Evolutionary conservation across 2,113 vertebrate genomes (phyloP), one percentile per base, ranked within the genome.

Genomic region (Saguinus imperator): DNA sequence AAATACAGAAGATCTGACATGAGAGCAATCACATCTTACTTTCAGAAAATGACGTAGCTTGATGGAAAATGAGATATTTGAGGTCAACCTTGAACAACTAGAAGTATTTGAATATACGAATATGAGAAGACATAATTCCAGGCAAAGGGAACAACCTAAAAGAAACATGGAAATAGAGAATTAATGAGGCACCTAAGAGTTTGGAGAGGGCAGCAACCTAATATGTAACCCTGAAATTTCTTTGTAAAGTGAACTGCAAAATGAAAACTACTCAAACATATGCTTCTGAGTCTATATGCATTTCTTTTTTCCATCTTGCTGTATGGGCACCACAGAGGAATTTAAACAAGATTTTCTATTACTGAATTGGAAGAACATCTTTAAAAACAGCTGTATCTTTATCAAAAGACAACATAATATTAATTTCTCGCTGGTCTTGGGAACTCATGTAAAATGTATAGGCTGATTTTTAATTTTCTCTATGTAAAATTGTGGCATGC

Each of bases 361-460:
- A 98, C 96, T 96, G 94, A 97, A 95, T 88, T 96, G 96, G 98
- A 98, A 83, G 88, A 97, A 96, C 96, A 95, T 98, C 98, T 98
- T 97, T 55, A 68, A 97, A 95, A 97, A 98, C 97, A 97, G 97
- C 87, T 98, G 98, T 97, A 97, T 98, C 98, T 98, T 98, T 98
- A 98, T 98, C 96, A 98, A 98, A 98, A 98, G 98, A 98, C 98
- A 98, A 98, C 98, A 98, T 98, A 98, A 98, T 98, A 98, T 99
- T 98, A 98, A 98, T 99, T 98, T 98, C 97, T 98, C 94, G 92
- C 98, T 94, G 50, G 96, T 98, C 95, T 97, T 57, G 1, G 95
- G 91, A 98, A 94, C 98, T 99, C 98, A 98, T 99, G 98, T 98
- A 99, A 99, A 99, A 99, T 98, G 97, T 98, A 99, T 98, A 91